These are phyloP conservation scores for Synanthedon vespiformis DNA, from an alignment of 2,888 invertebrate genomes.

Conservation along the genomic window DNA sequence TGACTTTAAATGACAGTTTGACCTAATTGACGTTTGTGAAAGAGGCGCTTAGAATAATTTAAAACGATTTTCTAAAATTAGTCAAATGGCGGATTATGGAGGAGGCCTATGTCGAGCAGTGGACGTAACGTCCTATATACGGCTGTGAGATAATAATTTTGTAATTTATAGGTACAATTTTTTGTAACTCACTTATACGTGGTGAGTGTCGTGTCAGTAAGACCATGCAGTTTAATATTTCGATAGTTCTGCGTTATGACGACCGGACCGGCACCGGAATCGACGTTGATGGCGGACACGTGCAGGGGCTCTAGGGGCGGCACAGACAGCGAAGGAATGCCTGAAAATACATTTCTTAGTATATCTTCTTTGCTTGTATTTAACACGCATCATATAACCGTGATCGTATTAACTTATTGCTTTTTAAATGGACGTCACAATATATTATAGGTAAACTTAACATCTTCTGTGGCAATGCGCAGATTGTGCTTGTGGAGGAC, in stretches of 20 bases:
- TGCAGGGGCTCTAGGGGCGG: slow-evolving; percentile 72
- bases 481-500: no score
- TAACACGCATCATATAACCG: not conserved
- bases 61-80: no score
- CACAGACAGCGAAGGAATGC: slow-evolving; percentile 70
- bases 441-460: no score
- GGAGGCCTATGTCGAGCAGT: no score
- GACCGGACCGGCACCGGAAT: slow-evolving; percentile 73
- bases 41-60: no score
- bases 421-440: not conserved
- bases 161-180: no score
- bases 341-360: slow-evolving; percentile 34
- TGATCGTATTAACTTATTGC: not conserved
- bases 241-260: slow-evolving; percentile 75
- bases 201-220: slow-evolving; percentile 71
- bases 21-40: no score
- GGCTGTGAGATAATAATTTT: no score
- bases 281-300: slow-evolving; percentile 69
- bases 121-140: no score
- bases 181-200: slow-evolving; percentile 63
- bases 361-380: not conserved
- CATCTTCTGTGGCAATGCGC: no score
- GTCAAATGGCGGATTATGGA: no score
- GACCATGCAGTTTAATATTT: slow-evolving; percentile 75
- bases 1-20: no score